phyloP scores from a whole-genome alignment of 2,888 invertebrate genomes.

The Parochlus steinenii region DNA sequence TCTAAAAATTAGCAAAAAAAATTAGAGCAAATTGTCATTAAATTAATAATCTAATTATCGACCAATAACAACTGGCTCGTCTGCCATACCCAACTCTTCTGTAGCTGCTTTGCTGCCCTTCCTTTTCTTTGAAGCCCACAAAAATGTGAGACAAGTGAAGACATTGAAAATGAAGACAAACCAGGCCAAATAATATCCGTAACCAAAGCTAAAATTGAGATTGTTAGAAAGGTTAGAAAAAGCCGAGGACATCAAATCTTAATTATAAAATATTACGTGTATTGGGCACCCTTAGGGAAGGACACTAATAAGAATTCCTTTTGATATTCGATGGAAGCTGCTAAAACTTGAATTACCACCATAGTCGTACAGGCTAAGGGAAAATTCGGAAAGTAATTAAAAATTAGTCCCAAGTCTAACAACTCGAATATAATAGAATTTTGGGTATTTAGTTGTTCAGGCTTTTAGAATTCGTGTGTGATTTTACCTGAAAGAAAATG shows the following conservation, averaged over 20 bases:
- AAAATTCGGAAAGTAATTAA: slow-evolving; percentile 8
- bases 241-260: slow-evolving; percentile 7
- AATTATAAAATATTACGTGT: slow-evolving; percentile 33
- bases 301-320: slow-evolving; percentile 43
- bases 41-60: too few species aligned
- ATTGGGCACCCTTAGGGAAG: slow-evolving; percentile 47
- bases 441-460: neutral
- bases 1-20: too few species aligned
- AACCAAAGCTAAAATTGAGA: slow-evolving; percentile 40
- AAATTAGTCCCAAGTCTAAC: too few species aligned
- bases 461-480: neutral
- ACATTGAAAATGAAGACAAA: slow-evolving; percentile 55
- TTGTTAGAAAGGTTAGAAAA: neutral
- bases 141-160: slow-evolving; percentile 50
- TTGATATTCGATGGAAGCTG: slow-evolving; percentile 56
- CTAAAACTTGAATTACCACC: slow-evolving; percentile 67
- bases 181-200: slow-evolving; percentile 60
- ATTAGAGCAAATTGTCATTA: too few species aligned
- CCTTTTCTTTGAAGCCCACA: slow-evolving; percentile 67
- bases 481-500: slow-evolving; percentile 64
- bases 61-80: slow-evolving; percentile 67
- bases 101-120: slow-evolving; percentile 69
- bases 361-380: slow-evolving; percentile 55
- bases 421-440: neutral
- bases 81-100: slow-evolving; percentile 70